A percentile compares a stretch with the other conserved stretches of the same genome.
These are phyloP conservation scores for Archilochus colubris DNA, from an alignment of 2,113 vertebrate species.

Conservation along the genomic window DNA sequence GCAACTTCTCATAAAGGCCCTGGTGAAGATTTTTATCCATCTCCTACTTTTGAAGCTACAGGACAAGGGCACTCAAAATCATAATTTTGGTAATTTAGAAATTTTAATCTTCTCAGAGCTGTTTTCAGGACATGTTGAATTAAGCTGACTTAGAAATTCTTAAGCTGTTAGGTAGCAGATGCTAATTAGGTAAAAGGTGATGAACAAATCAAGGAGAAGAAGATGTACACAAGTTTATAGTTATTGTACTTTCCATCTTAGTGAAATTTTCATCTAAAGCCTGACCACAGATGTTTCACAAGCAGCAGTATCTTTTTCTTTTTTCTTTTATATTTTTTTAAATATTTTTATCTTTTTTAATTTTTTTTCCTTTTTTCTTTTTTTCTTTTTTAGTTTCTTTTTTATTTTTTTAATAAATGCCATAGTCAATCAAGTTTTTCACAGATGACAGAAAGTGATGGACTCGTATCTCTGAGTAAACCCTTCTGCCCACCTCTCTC, in stretches of 20 bases:
- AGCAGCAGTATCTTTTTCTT: not conserved
- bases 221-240: not conserved
- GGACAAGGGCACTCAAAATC: not conserved
- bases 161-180: not conserved
- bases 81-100: not conserved
- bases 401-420: not conserved
- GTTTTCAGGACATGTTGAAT: not conserved
- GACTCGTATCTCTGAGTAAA: not conserved
- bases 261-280: constrained; percentile 29
- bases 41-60: not conserved
- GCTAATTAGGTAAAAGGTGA: not conserved
- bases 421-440: not conserved
- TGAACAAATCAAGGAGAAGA: not conserved
- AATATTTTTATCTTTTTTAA: not conserved
- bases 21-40: not conserved
- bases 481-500: not conserved
- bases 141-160: not conserved
- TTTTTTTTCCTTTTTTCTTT: no score
- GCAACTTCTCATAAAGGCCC: not conserved
- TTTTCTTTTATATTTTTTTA: no score
- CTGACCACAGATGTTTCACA: not conserved
- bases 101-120: not conserved
- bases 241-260: not conserved
- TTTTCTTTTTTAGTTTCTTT: no score
- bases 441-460: not conserved